Evolutionary conservation across 1,140 invertebrate species (phyloP).

Genomic region (Conopomorpha cramerella): DNA sequence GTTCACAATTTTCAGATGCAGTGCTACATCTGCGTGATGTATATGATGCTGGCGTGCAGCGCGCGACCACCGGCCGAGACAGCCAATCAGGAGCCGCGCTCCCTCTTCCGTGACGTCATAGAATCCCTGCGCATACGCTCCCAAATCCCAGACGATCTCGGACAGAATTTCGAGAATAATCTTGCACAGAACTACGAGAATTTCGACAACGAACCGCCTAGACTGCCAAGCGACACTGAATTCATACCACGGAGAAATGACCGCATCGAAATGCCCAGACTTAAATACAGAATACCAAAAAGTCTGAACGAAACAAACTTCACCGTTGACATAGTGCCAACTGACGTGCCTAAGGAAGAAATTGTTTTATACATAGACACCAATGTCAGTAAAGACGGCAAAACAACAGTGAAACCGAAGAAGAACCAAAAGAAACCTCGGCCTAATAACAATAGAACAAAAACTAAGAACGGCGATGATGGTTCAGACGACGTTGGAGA

Average conservation of each 20-base stretch:
- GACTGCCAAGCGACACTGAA: constrained; percentile 28
- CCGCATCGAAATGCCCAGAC: constrained; percentile 41
- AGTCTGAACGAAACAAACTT: constrained; percentile 16
- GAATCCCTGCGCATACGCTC: constrained; percentile 34
- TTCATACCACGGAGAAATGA: constrained; percentile 41
- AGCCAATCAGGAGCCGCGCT: constrained; percentile 22
- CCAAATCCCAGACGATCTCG: constrained; percentile 28
- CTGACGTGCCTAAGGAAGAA: constrained; percentile 22
- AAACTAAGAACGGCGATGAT: constrained; percentile 12
- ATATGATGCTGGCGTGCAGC: constrained; percentile 34
- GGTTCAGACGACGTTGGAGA: constrained; percentile 4
- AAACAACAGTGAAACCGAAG: constrained; percentile 18
- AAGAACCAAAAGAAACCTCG: constrained; percentile 22
- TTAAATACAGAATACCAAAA: constrained; percentile 42
- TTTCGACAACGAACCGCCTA: constrained; percentile 22
- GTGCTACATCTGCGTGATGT: constrained; percentile 44
- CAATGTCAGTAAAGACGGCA: constrained; percentile 8
- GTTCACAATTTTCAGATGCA: constrained; percentile 51
- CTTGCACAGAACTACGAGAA: constrained; percentile 22
- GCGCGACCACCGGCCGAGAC: too few species aligned
- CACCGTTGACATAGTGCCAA: too few species aligned
- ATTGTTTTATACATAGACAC: constrained; percentile 30
- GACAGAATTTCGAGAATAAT: constrained; percentile 35
- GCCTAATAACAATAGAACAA: constrained; percentile 15
- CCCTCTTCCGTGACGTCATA: constrained; percentile 41